Conservation (phyloP, 2,888 invertebrate species). For the Lysandra coridon region DNA sequence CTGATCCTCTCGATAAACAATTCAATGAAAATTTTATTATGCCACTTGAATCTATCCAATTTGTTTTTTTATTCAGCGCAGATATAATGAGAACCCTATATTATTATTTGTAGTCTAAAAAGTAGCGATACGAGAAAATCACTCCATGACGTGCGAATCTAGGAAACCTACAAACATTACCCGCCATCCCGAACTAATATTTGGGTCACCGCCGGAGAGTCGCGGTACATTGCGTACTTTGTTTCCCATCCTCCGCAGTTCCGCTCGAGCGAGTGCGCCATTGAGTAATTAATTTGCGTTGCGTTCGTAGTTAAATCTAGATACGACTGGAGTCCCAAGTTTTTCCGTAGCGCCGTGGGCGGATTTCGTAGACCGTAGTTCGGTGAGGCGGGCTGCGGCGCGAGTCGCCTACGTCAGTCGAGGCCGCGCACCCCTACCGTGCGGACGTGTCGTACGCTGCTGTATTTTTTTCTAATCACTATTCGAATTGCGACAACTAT, state of each 20-base stretch:
- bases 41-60: not conserved
- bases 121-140: not conserved
- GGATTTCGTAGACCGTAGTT: conserved; percentile 66
- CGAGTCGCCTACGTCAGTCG: conserved; percentile 66
- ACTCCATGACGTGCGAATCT: conserved; percentile 10
- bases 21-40: not conserved
- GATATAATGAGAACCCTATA: not conserved
- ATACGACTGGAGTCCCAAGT: conserved; percentile 53
- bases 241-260: not conserved
- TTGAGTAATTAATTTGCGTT: conserved; percentile 34
- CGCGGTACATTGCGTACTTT: not conserved
- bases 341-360: conserved; percentile 70
- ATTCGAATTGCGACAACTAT: conserved; percentile 46
- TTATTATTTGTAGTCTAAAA: not conserved
- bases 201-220: conserved; percentile 12
- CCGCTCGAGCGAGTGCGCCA: conserved; percentile 1
- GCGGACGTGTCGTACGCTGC: conserved; percentile 46
- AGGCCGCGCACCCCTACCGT: conserved; percentile 52
- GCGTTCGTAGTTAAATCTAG: conserved; percentile 28
- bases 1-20: conserved; percentile 5
- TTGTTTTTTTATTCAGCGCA: conserved; percentile 8
- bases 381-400: conserved; percentile 46
- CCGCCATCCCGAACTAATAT: conserved; percentile 11
- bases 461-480: conserved; percentile 38
- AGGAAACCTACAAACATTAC: conserved; percentile 19